Base-by-base conservation (phyloP, 2,797 vertebrate genomes). In the Varecia variegata region DNA sequence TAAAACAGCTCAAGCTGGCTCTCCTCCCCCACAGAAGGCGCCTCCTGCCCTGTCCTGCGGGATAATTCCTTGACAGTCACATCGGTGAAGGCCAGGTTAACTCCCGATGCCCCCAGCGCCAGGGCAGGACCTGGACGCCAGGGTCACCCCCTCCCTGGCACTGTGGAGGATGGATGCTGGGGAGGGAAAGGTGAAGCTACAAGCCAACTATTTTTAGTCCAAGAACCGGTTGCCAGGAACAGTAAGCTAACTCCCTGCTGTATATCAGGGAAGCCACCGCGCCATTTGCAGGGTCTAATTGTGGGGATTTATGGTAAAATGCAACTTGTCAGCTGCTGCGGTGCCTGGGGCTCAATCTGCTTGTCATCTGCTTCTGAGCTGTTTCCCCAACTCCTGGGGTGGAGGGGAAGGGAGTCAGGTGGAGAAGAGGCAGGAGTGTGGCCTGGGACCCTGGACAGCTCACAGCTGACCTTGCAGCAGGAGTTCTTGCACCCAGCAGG, bases 281-380 rank as follows among this genome's bases (percentile, higher is more conserved):
- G 35, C 87, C 89, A 88, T 97, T 98, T 96, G 95, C 97, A 96
- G 95, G 95, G 90, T 96, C 96, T 98, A 97, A 98, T 97, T 98
- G 97, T 82, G 25, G 95, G 97, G 96, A 98, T 98, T 98, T 98
- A 96, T 97, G 97, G 97, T 95, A 97, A 98, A 98, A 98, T 91
- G 95, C 95, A 97, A 90, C 97, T 94, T 98, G 97, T 98, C 98
- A 97, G 95, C 95, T 25, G 54, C 68, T 10, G 95, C 88, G 40
- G 77, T 1, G 71, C 58, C 93, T 1, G 43, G 70, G 73, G 82
- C 71, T 91, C 95, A 67, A 23, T 92, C 85, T 93, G 70, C 89
- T 85, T 88, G 90, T 94, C 88, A 68, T 21, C 4, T 8, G 82
- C 62, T 87, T 81, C 77, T 23, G 77, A 96, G 79, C 58, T 73